These are phyloP conservation scores for Buathra laborator DNA, from an alignment of 2,888 invertebrate species.

Conservation along the genomic window DNA sequence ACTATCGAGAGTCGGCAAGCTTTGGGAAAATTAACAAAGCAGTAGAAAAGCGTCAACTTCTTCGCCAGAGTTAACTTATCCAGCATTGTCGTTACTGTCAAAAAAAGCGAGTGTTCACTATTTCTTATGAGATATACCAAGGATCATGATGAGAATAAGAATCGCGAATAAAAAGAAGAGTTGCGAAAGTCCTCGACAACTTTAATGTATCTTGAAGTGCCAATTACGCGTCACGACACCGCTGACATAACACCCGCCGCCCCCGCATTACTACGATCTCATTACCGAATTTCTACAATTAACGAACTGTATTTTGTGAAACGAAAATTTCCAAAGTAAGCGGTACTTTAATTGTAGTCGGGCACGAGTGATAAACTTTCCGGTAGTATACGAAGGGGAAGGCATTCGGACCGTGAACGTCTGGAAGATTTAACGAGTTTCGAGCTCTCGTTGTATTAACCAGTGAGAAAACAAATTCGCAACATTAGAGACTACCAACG, in stretches of 20 bases:
- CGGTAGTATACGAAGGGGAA: background rate
- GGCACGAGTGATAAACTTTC: constrained; percentile 6
- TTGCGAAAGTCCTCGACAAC: background rate
- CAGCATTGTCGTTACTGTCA: background rate
- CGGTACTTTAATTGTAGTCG: constrained; percentile 7
- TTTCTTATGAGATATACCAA: background rate
- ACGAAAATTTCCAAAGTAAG: background rate
- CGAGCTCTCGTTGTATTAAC: constrained; percentile 50
- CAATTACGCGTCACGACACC: background rate
- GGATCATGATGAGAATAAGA: background rate
- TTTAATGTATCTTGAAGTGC: background rate
- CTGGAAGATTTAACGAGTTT: constrained; percentile 43
- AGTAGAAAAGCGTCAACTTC: background rate
- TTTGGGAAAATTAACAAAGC: background rate
- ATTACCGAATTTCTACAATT: background rate
- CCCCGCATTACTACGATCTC: background rate
- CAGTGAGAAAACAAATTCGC: constrained; percentile 35
- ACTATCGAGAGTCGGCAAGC: background rate
- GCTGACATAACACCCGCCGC: too few relatives aligned
- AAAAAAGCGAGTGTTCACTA: background rate
- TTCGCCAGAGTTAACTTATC: background rate
- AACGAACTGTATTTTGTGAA: background rate
- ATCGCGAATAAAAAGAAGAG: background rate
- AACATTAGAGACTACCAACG: constrained; percentile 17
- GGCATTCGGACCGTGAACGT: background rate